Evolutionary conservation across 2,113 vertebrate genomes (phyloP), one percentile per base, ranked within the genome.

Genomic region (Salvelinus namaycush): DNA sequence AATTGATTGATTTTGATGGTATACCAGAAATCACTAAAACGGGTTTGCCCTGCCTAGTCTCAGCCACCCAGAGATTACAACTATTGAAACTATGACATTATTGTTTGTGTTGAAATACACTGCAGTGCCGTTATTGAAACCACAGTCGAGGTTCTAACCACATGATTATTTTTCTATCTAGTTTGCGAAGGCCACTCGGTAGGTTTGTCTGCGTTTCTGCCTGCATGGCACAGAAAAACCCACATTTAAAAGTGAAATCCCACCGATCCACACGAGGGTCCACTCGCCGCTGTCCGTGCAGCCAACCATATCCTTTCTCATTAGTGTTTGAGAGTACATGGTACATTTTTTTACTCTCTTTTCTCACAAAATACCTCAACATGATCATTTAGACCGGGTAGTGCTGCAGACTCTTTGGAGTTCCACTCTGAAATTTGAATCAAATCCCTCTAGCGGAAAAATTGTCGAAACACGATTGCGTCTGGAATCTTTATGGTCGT

Each of bases 221-320:
- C 34, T n/a, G 34, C 13, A 27, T 29, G 11, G 11, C 20, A 49
- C 31, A 4, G 69, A 16, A 68, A 54, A 76, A 70, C 74, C 66
- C 57, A 73, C 12, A 72, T 83, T 81, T 75, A 51, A 22, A 51
- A 22, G 22, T 60, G 72, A 51, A 81, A 64, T 67, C 75, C 48
- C 1, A 8, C 18, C 62, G 48, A 48, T 66, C 64, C 57, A 74
- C 20, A 70, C 71, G 59, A 79, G 39, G 51, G 29, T 71, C 72
- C 2, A 57, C 34, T 60, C 22, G 0, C 39, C 65, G 51, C 22
- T 49, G 34, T 20, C 51, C 27, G 76, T 75, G 76, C 72, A 69
- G 64, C 71, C 49, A 8, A 74, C 68, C 76, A 16, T 84, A 73
- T 31, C 59, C 59, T 54, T 78, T 80, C 75, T 83, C 77, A 84